Conservation (phyloP, 2,797 vertebrate species). For the Rachycentron canadum region DNA sequence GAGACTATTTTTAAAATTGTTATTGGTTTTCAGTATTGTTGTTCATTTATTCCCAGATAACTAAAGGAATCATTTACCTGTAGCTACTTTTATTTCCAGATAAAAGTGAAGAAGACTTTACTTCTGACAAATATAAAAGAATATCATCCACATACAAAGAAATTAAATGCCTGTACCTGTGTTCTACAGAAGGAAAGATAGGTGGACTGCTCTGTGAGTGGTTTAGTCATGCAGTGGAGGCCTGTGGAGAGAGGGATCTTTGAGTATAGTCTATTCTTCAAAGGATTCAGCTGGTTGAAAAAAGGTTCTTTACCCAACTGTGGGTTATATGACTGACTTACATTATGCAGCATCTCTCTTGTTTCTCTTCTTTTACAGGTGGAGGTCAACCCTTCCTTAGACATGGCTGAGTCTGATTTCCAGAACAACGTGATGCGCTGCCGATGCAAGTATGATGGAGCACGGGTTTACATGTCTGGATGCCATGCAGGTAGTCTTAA, state of each 20-base stretch:
- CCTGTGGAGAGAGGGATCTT: background rate
- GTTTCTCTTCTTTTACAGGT: constrained; percentile 83
- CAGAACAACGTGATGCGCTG: constrained; percentile 95
- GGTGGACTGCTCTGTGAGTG: background rate
- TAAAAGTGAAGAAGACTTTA: background rate
- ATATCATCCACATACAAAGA: constrained; percentile 4
- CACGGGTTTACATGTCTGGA: constrained; percentile 91
- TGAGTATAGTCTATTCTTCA: background rate
- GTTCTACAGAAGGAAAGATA: background rate
- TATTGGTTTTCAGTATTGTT: background rate
- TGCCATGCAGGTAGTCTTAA: constrained; percentile 91
- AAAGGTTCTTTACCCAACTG: background rate
- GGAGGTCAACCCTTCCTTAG: constrained; percentile 93
- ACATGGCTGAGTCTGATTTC: constrained; percentile 97
- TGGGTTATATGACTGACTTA: background rate
- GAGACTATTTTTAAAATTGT: background rate
- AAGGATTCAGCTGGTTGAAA: background rate
- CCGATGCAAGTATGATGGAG: constrained; percentile 94
- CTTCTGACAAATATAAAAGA: background rate
- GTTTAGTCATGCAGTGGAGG: background rate
- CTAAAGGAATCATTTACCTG: background rate
- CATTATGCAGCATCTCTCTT: background rate
- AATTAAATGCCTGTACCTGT: background rate
- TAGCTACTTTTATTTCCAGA: background rate
- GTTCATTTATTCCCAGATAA: background rate